A percentile compares a stretch with the other conserved stretches of the same genome.
Conservation (phyloP, 2,888 invertebrate genomes). For the Coronaproctus castanopsis region DNA sequence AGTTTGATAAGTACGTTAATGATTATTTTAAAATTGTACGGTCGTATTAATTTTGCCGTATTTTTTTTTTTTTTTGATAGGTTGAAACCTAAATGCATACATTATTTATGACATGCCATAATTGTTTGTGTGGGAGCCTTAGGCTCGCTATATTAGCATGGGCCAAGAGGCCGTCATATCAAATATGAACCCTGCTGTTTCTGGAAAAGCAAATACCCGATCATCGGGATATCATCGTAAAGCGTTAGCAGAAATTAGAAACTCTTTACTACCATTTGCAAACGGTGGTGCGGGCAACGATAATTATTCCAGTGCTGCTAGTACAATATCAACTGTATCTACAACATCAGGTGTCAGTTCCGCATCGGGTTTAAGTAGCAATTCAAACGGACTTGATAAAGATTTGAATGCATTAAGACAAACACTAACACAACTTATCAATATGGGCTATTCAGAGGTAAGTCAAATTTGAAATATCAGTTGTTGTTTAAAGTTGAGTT, state of each 20-base stretch:
- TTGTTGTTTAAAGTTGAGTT: not conserved
- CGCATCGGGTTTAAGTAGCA: constrained; percentile 37
- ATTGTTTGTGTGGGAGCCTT: constrained; percentile 7
- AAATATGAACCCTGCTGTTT: constrained; percentile 33
- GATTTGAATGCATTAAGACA: constrained; percentile 39
- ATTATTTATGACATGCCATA: constrained; percentile 3
- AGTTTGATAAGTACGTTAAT: too few relatives aligned
- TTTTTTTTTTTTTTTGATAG: too few relatives aligned
- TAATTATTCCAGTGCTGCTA: constrained; percentile 50
- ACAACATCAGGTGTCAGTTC: constrained; percentile 40
- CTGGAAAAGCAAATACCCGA: constrained; percentile 41
- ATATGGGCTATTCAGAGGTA: constrained; percentile 58
- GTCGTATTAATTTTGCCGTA: too few relatives aligned
- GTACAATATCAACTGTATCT: constrained; percentile 44
- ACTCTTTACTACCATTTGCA: constrained; percentile 60
- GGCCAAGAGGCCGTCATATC: constrained; percentile 27
- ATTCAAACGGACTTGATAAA: constrained; percentile 38
- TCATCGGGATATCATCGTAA: constrained; percentile 66
- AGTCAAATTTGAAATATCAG: constrained; percentile 12
- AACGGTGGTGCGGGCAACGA: constrained; percentile 38
- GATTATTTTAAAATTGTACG: too few relatives aligned
- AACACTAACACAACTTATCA: constrained; percentile 41
- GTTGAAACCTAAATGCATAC: too few relatives aligned
- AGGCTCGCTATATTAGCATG: constrained; percentile 7
- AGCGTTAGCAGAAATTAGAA: constrained; percentile 66